A percentile compares a stretch with the other conserved stretches of the same genome.
These are phyloP conservation scores for Listrodromus nycthemerus DNA, from an alignment of 2,888 invertebrate species.

Conservation along the genomic window DNA sequence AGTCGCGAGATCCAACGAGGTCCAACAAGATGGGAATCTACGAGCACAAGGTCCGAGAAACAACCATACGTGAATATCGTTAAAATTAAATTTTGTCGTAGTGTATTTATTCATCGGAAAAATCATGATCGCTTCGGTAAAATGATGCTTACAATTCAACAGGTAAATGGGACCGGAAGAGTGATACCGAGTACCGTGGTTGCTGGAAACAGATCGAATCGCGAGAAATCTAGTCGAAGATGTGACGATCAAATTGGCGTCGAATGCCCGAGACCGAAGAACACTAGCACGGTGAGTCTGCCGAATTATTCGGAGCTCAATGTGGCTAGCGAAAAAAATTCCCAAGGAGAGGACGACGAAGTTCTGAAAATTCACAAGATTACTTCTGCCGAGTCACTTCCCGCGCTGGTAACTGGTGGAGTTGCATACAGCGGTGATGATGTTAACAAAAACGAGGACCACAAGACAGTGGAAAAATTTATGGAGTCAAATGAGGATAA, in stretches of 20 bases:
- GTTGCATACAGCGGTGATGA: conserved; percentile 49
- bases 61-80: neutral
- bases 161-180: conserved; percentile 79
- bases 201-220: conserved; percentile 68
- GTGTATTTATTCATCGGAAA: no score
- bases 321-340: conserved; percentile 55
- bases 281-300: conserved; percentile 85
- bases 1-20: conserved; percentile 64
- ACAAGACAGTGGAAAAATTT: conserved; percentile 69
- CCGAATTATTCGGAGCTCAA: conserved; percentile 86
- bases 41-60: conserved; percentile 76
- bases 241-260: conserved; percentile 16
- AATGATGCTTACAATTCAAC: neutral
- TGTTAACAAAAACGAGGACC: conserved; percentile 32
- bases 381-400: conserved; percentile 71
- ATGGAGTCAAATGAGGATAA: conserved; percentile 69
- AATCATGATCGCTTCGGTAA: neutral
- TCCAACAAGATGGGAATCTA: conserved; percentile 74
- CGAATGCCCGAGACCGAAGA: conserved; percentile 81
- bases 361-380: conserved; percentile 55
- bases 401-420: conserved; percentile 62
- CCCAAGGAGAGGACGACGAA: conserved; percentile 33
- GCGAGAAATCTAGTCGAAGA: conserved; percentile 63
- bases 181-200: conserved; percentile 77
- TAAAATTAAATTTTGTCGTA: no score